These are phyloP conservation scores for Physocephala rufipes DNA, from an alignment of 2,888 invertebrate genomes.

Conservation along the genomic window DNA sequence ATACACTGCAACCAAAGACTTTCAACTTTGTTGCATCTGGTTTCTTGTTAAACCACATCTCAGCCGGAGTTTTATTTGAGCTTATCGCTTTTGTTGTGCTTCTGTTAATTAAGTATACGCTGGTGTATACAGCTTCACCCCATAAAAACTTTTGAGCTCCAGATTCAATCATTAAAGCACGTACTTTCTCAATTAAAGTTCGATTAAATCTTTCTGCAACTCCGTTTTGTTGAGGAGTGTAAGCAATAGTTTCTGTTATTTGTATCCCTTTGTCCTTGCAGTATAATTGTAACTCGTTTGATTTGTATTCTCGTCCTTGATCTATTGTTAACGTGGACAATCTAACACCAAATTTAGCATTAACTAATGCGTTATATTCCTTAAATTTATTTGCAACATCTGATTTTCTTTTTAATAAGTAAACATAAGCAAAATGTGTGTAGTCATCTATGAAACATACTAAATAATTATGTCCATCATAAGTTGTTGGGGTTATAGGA, in stretches of 20 bases:
- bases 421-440: conserved; percentile 24
- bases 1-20: conserved; percentile 46
- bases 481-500: conserved; percentile 33
- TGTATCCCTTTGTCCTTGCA: conserved; percentile 33
- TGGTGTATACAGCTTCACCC: conserved; percentile 38
- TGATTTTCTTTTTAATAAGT: conserved; percentile 35
- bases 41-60: conserved; percentile 39
- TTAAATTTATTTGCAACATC: conserved; percentile 39
- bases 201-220: conserved; percentile 37
- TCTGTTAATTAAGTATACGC: conserved; percentile 32
- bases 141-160: conserved; percentile 36
- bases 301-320: conserved; percentile 33
- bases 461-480: conserved; percentile 30
- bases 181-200: conserved; percentile 35
- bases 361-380: conserved; percentile 28
- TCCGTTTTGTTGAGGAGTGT: conserved; percentile 40
- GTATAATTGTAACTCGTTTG: conserved; percentile 34
- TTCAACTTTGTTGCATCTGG: conserved; percentile 39
- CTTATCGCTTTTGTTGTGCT: conserved; percentile 24
- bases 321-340: conserved; percentile 34
- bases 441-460: conserved; percentile 36
- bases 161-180: conserved; percentile 34
- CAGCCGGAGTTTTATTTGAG: conserved; percentile 40
- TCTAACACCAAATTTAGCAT: conserved; percentile 33
- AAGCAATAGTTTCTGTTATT: conserved; percentile 38